Conservation (phyloP, 2,888 invertebrate genomes). For the Chamaedrilus cognettii region DNA sequence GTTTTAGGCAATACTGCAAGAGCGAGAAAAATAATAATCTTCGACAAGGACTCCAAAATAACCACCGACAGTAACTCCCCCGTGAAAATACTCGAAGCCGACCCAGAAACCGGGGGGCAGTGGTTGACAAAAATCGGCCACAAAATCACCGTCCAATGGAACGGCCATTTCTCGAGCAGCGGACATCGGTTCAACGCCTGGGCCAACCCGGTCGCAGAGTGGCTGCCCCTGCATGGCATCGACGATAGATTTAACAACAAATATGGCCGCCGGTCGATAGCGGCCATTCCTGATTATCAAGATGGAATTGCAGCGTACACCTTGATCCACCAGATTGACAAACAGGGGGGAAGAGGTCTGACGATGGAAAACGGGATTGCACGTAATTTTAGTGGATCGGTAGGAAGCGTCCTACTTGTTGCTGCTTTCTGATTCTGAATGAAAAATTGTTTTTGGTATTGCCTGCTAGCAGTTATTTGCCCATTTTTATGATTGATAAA, state of each 20-base stretch:
- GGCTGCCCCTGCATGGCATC: background rate
- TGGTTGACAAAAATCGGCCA: background rate
- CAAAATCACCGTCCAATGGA: background rate
- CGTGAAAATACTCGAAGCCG: background rate
- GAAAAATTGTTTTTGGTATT: no score
- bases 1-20: background rate
- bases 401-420: no score
- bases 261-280: background rate
- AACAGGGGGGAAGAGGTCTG: slow-evolving; percentile 2
- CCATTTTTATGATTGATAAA: no score
- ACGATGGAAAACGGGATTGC: no score
- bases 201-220: background rate
- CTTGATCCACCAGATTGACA: background rate
- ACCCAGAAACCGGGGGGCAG: background rate
- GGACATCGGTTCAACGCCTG: background rate
- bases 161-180: background rate
- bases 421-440: no score
- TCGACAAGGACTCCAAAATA: background rate
- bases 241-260: background rate
- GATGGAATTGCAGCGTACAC: background rate
- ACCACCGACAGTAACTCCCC: background rate
- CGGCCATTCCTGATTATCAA: background rate
- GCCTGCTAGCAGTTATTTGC: no score
- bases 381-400: no score
- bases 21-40: slow-evolving; percentile 3